Conservation (phyloP, 2,888 invertebrate species). For the Troglohyphantes excavatus region DNA sequence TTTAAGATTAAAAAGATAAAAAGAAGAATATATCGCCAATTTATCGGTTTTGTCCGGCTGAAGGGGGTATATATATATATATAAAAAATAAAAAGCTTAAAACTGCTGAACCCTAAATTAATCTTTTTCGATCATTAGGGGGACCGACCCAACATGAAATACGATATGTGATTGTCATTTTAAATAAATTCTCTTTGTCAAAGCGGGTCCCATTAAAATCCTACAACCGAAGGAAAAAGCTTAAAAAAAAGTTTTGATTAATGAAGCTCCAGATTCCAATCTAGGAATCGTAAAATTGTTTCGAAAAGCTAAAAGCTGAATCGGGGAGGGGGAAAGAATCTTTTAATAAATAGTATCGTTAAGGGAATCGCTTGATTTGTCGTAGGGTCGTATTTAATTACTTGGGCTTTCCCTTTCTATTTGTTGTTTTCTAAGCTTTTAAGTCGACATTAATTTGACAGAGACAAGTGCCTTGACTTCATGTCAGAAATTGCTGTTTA, state of each 20-base stretch:
- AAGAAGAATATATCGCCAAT: conserved; percentile 19
- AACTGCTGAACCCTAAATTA: conserved; percentile 35
- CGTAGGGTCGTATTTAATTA: conserved; percentile 48
- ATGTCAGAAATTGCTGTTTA: not conserved
- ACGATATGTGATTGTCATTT: conserved; percentile 54
- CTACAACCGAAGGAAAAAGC: not conserved
- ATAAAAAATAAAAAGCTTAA: conserved; percentile 5
- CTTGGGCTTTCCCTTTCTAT: conserved; percentile 14
- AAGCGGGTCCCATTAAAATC: conserved; percentile 32
- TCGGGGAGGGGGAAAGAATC: conserved; percentile 3
- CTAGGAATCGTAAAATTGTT: conserved; percentile 27
- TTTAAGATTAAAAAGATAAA: not conserved
- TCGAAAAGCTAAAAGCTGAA: conserved; percentile 36
- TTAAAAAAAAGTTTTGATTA: conserved; percentile 45
- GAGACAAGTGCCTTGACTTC: not conserved
- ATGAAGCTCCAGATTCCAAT: conserved; percentile 47
- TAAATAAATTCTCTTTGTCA: conserved; percentile 55
- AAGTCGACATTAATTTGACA: conserved; percentile 4
- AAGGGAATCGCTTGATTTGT: conserved; percentile 50
- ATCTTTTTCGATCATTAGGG: conserved; percentile 43
- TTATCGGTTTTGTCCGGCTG: conserved; percentile 28
- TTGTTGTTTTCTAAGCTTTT: not conserved
- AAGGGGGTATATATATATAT: conserved; percentile 12
- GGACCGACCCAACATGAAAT: not conserved
- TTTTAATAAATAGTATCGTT: conserved; percentile 15